Evolutionary conservation across 2,113 vertebrate species (phyloP).

Genomic region (Anoura caudifer): DNA sequence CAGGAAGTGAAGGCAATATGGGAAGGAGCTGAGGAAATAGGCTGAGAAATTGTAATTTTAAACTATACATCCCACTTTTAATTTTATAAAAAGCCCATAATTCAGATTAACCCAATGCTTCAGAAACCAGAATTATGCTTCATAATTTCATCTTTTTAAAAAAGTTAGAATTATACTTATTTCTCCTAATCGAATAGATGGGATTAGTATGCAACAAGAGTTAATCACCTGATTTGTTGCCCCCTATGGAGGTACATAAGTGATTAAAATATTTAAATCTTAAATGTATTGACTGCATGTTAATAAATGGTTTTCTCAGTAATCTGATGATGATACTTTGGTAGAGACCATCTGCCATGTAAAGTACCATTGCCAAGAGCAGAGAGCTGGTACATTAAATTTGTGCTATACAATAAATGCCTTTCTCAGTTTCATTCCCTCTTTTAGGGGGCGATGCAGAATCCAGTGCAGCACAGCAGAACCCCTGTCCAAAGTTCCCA

Average conservation of each 20-base stretch:
- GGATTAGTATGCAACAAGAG: not conserved
- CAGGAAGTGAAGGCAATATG: not conserved
- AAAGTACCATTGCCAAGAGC: not conserved
- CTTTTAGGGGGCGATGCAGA: not conserved
- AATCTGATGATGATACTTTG: not conserved
- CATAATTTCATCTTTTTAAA: not conserved
- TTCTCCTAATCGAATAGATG: not conserved
- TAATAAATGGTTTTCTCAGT: not conserved
- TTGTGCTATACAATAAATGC: not conserved
- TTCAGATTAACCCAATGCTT: not conserved
- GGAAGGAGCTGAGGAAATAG: not conserved
- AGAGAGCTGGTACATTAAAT: not conserved
- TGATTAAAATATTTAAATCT: constrained; percentile 2
- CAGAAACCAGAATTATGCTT: too few species aligned
- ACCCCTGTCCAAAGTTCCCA: constrained; percentile 43
- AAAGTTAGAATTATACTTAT: not conserved
- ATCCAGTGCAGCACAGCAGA: constrained; percentile 68
- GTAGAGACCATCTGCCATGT: not conserved
- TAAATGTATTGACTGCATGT: not conserved
- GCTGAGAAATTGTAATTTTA: not conserved
- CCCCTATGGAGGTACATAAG: not conserved
- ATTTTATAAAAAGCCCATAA: not conserved
- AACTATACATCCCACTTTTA: not conserved
- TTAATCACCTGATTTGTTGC: not conserved
- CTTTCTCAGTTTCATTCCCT: not conserved